Base-by-base conservation (phyloP, 2,113 vertebrate genomes). In the Camelus dromedarius region DNA sequence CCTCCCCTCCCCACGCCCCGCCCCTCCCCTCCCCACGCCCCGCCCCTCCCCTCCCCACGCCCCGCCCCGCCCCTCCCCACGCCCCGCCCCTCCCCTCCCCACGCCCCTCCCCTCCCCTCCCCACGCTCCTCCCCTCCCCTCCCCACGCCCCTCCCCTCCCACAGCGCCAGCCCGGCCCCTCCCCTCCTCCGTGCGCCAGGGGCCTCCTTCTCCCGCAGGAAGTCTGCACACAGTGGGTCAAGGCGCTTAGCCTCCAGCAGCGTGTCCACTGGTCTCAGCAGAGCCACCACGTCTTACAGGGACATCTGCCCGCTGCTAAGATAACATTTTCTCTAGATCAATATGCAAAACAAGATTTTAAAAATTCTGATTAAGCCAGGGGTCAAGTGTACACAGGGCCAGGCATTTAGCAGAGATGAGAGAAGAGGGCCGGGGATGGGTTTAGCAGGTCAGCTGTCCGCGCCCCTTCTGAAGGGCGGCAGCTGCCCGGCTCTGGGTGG, bases 321-420 rank as follows among this genome's bases (percentile, higher is more conserved):
- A 52, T 15, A 83, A 70, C 30, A 54, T 70, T 88, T 90, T 82
- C 67, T 85, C 82, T 35, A 46, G 22, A 67, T 73, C 50, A 75
- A 19, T 38, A 72, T 28, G 30, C 32, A 94, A 82, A 96, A 54
- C 38, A 14, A 18, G n/a, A 28, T 76, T 79, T 83, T 30, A 30
- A 83, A 94, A 95, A 52, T 35, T 89, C 32, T 90, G 15, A 80
- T 46, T 69, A 76, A 86, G 66, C 77, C 24, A 89, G 19, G 20
- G 22, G 28, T 52, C 80, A 90, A 46, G 48, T 58, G 26, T 28
- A 42, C 26, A 24, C 8, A 46, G 92, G 69, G 19, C 26, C 56
- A 77, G 28, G 3, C 24, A 6, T 24, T 2, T 60, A 5, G 24
- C 4, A 86, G 54, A 95, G 28, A 81, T 69, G 67, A 48, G 12